Evolutionary conservation across 2,797 vertebrate genomes (phyloP).

Genomic region (Eospalax fontanierii): DNA sequence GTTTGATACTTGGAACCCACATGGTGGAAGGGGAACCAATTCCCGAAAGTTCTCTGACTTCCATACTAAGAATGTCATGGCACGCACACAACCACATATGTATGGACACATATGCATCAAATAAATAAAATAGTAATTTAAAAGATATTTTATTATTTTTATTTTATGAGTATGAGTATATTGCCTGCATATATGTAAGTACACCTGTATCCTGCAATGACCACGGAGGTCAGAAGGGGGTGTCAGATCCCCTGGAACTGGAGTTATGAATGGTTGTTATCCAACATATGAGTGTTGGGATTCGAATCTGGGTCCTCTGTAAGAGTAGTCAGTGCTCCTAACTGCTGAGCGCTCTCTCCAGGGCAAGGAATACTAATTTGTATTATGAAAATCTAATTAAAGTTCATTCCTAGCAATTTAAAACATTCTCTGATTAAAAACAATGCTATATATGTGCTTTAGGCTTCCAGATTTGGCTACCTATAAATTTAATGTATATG

Average conservation of each 20-base stretch:
- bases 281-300: too few species aligned
- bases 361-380: background rate
- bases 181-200: too few species aligned
- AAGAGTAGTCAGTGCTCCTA: too few species aligned
- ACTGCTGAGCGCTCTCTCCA: too few species aligned
- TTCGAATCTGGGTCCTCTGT: too few species aligned
- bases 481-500: slow-evolving; percentile 1
- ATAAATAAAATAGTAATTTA: background rate
- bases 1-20: background rate
- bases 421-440: slow-evolving; percentile 21
- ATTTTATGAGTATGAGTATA: too few species aligned
- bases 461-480: background rate
- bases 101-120: background rate
- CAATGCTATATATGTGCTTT: background rate
- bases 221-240: too few species aligned
- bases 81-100: background rate
- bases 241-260: too few species aligned
- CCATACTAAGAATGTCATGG: background rate
- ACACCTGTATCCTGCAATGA: too few species aligned
- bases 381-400: slow-evolving; percentile 10
- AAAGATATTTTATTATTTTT: too few species aligned
- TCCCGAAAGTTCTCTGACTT: background rate
- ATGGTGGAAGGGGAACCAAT: background rate
- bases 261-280: too few species aligned
- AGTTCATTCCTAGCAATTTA: background rate